Base-by-base conservation (phyloP, 1,140 invertebrate species). In the Drosophila eugracilis region DNA sequence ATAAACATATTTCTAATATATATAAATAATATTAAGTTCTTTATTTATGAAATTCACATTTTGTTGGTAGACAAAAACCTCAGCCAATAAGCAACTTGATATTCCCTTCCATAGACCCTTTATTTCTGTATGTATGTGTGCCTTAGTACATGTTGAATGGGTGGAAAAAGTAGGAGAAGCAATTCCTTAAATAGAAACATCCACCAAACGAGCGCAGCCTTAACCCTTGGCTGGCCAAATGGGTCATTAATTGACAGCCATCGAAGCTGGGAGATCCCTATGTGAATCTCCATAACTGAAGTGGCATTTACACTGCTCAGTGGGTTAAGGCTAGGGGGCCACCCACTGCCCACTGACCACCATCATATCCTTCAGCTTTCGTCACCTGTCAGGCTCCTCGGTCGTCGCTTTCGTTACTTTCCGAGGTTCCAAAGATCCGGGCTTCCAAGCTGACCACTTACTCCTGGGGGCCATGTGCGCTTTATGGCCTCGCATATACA, bases 381-480 rank as follows among this genome's bases (percentile, higher is more conserved):
- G 21, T 45, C 59, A 67, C 63, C 60, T 66, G 60, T 65, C 45
- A 36, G 45, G 34, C 34, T 42, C 57, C 42, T 39, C 30, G 54
- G 26, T 52, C 60, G 36, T 26, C 26, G 26, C 6, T 24, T 45
- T 45, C 21, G n/a, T 24, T 45, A 26, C n/a, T 44, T 26, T 45
- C n/a, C 42, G 41, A 22, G 41, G 12, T 7, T 42, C 9, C 36
- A 6, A 39, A 9, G 15, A 4, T 39, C 15, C n/a, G 5, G 5
- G n/a, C 34, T 14, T 39, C 36, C 36, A 9, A 37, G 32, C 49
- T 73, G 70, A 72, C 70, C 70, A 73, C 48, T 52, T 63, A 67
- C 63, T 73, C 70, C 70, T 41, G 70, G 55, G 67, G 70, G 70
- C 69, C 69, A 73, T 73, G 57, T 73, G 70, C 69, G 69, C 70